Evolutionary conservation across 2,797 vertebrate species (phyloP), one percentile per base, ranked within the genome.

Genomic region (Acanthornis magna): DNA sequence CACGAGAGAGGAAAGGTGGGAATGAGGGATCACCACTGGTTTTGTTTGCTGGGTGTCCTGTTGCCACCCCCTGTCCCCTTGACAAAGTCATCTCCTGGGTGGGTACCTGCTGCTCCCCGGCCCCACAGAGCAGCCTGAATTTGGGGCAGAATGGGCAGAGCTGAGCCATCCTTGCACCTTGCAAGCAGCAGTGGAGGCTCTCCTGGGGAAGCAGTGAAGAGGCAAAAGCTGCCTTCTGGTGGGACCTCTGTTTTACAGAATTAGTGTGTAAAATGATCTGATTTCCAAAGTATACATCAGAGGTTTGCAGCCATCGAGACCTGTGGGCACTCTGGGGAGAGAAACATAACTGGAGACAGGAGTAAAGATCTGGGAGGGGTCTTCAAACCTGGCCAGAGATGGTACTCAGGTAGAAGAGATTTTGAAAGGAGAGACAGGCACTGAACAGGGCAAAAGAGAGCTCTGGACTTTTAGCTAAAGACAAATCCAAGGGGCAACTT

Each of bases 121-220:
- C 10, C 40, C 25, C 25, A 20, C 11, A 54, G 21, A 11, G 0
- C 3, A 20, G 32, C 40, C 51, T 1, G 3, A 10, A 27, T 83
- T 62, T 88, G 76, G 32, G 43, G 22, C 36, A 85, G n/a, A 73
- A 22, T 0, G 5, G 32, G 29, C 8, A 62, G 8, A 67, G 13
- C 38, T 72, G 78, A 75, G 38, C 65, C 2, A 1, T 20, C 16
- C 21, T 6, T 47, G 51, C 34, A 22, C 54, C 23, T 47, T 66
- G 13, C 15, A 26, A 62, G 38, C 3, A 5, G 15, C 1, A 1
- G 14, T 11, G 47, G 51, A 47, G 19, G 9, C 5, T 48, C 16
- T 76, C 16, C 16, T 0, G 4, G 63, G 10, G 23, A 63, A 6
- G 26, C 38, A 79, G 38, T 2, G 2, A 27, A 13, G 32, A 32